Percentiles rank a stretch among this genome's conserved stretches.
Conservation (phyloP, 2,888 invertebrate species). For the Heliconius ethilla region DNA sequence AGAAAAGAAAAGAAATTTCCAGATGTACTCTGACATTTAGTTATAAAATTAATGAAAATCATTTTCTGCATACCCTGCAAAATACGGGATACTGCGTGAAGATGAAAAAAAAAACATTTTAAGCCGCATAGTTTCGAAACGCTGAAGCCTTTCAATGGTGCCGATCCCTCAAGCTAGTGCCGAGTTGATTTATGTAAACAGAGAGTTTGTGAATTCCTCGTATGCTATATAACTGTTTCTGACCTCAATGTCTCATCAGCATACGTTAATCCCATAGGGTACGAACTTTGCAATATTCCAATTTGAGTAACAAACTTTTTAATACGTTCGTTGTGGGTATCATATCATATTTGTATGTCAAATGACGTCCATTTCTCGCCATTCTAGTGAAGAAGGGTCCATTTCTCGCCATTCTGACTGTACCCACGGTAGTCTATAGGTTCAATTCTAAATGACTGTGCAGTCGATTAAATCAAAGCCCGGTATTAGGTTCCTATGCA, state of each 20-base stretch:
- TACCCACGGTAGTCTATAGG: neutral
- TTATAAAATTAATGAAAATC: no score
- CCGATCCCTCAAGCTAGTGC: constrained; percentile 51
- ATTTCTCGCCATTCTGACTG: neutral
- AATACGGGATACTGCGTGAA: no score
- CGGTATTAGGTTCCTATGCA: neutral
- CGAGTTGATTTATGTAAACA: constrained; percentile 73
- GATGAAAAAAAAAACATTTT: neutral
- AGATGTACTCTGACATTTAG: no score
- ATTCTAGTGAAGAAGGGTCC: neutral
- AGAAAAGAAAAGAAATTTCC: no score
- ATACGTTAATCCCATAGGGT: constrained; percentile 64
- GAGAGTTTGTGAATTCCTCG: constrained; percentile 67
- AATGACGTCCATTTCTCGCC: neutral
- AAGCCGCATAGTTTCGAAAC: constrained; percentile 28
- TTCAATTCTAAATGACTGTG: neutral
- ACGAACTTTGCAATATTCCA: constrained; percentile 42
- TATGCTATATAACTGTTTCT: constrained; percentile 68
- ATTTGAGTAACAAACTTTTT: constrained; percentile 32
- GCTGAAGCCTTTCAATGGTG: constrained; percentile 50
- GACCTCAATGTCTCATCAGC: constrained; percentile 72
- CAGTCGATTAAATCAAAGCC: neutral
- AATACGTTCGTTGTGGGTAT: constrained; percentile 16
- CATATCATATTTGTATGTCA: constrained; percentile 15
- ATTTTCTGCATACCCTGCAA: no score